These are phyloP conservation scores for Pungitius pungitius DNA, from an alignment of 2,113 vertebrate species.

Conservation along the genomic window DNA sequence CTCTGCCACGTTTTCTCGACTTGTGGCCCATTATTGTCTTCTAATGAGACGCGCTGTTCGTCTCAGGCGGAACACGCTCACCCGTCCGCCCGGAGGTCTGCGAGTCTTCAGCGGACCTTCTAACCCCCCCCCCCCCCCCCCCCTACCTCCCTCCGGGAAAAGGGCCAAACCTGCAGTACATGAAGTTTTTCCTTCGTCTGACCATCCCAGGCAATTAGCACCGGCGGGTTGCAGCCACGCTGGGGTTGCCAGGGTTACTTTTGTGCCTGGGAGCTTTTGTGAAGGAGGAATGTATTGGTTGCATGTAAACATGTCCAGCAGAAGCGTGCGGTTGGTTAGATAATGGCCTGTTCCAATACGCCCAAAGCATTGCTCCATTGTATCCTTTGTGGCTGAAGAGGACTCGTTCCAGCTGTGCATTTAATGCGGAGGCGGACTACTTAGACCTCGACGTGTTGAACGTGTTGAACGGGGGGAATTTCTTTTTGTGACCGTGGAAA, in stretches of 20 bases:
- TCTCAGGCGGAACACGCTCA: constrained; percentile 31
- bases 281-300: background rate
- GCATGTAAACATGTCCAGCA: background rate
- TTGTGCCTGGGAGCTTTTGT: background rate
- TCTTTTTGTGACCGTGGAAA: constrained; percentile 44
- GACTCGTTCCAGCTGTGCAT: background rate
- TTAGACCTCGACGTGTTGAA: constrained; percentile 27
- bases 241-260: constrained; percentile 35
- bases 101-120: background rate
- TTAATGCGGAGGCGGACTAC: constrained; percentile 7
- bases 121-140: too few species aligned
- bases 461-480: constrained; percentile 23
- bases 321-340: background rate
- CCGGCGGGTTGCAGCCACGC: background rate
- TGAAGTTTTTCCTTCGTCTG: background rate
- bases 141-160: too few species aligned
- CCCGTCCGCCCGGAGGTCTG: constrained; percentile 5
- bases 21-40: constrained; percentile 42
- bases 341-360: background rate
- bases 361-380: background rate
- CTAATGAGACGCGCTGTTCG: constrained; percentile 52
- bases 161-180: background rate
- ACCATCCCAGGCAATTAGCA: background rate
- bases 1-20: constrained; percentile 31
- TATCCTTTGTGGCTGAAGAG: background rate